Evolutionary conservation across 2,797 vertebrate species (phyloP).

Genomic region (Steatocranus sp.): DNA sequence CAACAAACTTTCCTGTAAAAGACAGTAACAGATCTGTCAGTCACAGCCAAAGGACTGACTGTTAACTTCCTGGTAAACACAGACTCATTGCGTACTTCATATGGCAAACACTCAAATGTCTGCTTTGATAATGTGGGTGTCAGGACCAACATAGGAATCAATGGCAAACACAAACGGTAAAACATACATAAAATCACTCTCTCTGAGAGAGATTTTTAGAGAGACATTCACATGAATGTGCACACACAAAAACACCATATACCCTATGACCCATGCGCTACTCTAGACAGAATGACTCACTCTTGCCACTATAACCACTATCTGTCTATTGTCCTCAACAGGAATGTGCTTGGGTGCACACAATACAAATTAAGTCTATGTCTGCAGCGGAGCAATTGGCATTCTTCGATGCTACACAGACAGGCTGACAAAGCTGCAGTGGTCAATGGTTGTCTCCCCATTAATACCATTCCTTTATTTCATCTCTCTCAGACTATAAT

Average conservation of each 20-base stretch:
- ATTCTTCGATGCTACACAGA: slow-evolving; percentile 46
- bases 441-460: slow-evolving; percentile 39
- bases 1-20: slow-evolving; percentile 43
- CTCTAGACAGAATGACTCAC: slow-evolving; percentile 36
- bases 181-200: neutral
- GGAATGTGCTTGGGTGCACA: slow-evolving; percentile 53
- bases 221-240: neutral
- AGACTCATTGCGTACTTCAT: neutral
- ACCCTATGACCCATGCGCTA: neutral
- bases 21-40: slow-evolving; percentile 5
- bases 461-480: slow-evolving; percentile 38
- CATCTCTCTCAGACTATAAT: slow-evolving; percentile 32
- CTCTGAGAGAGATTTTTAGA: neutral
- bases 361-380: slow-evolving; percentile 44
- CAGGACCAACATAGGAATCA: neutral
- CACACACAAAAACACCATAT: neutral
- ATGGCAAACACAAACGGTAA: neutral
- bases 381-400: slow-evolving; percentile 29
- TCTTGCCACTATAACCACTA: slow-evolving; percentile 41
- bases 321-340: slow-evolving; percentile 50
- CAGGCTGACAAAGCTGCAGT: slow-evolving; percentile 29
- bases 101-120: slow-evolving; percentile 5
- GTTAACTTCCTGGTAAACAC: slow-evolving; percentile 38
- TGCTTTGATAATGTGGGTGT: slow-evolving; percentile 13
- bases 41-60: slow-evolving; percentile 53